These are phyloP conservation scores for Alethe castanea DNA, from an alignment of 2,113 vertebrate species.

Conservation along the genomic window DNA sequence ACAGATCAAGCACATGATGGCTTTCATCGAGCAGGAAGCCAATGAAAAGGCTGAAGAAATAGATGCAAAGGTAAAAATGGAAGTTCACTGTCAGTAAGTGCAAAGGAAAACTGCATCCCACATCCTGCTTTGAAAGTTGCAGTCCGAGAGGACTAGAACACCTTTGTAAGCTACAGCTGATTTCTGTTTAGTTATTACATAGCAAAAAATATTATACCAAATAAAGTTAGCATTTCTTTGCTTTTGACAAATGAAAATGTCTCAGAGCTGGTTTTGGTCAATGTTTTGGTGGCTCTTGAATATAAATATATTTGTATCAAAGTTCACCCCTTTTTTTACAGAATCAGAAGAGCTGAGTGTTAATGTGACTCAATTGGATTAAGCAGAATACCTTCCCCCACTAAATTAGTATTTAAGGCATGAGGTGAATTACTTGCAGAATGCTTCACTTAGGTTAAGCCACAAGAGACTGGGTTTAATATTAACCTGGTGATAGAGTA, in stretches of 20 bases:
- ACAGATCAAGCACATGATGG: conserved; percentile 99
- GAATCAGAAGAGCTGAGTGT: not conserved
- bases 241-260: not conserved
- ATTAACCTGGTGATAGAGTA: not conserved
- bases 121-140: not conserved
- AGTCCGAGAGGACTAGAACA: not conserved
- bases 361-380: not conserved
- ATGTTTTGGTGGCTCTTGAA: not conserved
- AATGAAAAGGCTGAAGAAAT: conserved; percentile 99
- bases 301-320: not conserved
- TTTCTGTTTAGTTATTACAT: not conserved
- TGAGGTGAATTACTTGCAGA: not conserved
- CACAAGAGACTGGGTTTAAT: not conserved
- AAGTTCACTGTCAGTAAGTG: not conserved
- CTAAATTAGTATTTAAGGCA: not conserved
- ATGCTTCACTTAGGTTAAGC: not conserved
- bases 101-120: not conserved
- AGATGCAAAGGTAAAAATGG: conserved; percentile 90
- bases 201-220: not conserved
- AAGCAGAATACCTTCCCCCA: not conserved
- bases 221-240: not conserved
- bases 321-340: not conserved
- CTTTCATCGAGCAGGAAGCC: conserved; percentile 98
- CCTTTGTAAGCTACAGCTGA: not conserved
- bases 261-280: not conserved